A percentile compares a stretch with the other conserved stretches of the same genome.
Evolutionary conservation across 2,113 vertebrate species (phyloP).

Genomic region (Labeo rohita): DNA sequence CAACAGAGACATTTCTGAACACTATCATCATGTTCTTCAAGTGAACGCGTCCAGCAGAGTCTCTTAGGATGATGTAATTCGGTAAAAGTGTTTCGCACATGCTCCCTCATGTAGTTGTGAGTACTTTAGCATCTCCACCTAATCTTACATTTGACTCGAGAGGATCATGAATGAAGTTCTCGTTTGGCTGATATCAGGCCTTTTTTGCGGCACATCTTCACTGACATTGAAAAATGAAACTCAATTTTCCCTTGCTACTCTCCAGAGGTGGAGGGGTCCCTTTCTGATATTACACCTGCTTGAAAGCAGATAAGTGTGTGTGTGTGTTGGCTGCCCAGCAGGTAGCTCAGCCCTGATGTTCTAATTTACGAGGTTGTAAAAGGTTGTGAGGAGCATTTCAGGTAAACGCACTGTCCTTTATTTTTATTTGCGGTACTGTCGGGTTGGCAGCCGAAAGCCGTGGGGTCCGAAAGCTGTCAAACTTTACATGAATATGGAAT

Average conservation of each 20-base stretch:
- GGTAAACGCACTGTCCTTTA: slow-evolving; percentile 47
- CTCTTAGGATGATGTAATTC: slow-evolving; percentile 31
- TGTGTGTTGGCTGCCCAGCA: not conserved
- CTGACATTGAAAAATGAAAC: slow-evolving; percentile 27
- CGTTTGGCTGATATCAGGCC: not conserved
- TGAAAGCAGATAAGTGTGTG: slow-evolving; percentile 37
- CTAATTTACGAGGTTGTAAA: slow-evolving; percentile 34
- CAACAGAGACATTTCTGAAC: slow-evolving; percentile 40
- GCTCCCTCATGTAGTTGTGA: not conserved
- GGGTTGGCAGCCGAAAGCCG: slow-evolving; percentile 18
- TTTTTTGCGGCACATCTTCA: slow-evolving; percentile 29
- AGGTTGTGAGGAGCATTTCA: not conserved
- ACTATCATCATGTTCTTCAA: slow-evolving; percentile 54
- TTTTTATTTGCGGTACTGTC: slow-evolving; percentile 32
- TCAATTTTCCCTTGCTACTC: slow-evolving; percentile 38
- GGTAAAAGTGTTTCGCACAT: slow-evolving; percentile 11
- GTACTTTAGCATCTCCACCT: not conserved
- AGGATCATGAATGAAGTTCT: not conserved
- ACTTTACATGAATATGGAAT: slow-evolving; percentile 33
- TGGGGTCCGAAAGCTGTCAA: not conserved
- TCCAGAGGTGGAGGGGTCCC: slow-evolving; percentile 37
- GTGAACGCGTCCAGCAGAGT: slow-evolving; percentile 34
- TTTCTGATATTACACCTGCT: slow-evolving; percentile 25
- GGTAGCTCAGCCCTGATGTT: slow-evolving; percentile 10
- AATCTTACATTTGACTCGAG: slow-evolving; percentile 22